These are phyloP conservation scores for Paramormyrops hopkinsi DNA, from an alignment of 2,797 vertebrate genomes.

Conservation along the genomic window DNA sequence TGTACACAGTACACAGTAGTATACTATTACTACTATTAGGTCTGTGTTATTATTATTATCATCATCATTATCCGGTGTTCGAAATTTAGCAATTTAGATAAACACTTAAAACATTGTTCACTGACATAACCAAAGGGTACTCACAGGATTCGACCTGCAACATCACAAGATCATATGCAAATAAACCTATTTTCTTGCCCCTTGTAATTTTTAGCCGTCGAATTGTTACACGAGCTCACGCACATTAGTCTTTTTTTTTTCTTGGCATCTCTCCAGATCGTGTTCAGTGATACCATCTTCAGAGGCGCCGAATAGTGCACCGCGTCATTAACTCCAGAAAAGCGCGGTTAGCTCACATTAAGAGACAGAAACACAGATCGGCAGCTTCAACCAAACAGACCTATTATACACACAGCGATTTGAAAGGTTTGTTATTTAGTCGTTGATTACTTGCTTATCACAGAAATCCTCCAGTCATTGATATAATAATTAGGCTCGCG, in stretches of 20 bases:
- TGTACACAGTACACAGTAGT: background rate
- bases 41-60: background rate
- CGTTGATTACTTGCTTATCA: background rate
- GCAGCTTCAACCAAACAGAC: background rate
- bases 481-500: background rate
- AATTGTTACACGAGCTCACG: background rate
- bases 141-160: background rate
- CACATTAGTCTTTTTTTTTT: background rate
- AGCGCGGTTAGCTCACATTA: constrained; percentile 16
- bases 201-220: background rate
- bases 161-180: background rate
- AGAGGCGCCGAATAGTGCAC: constrained; percentile 24
- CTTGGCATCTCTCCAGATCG: background rate
- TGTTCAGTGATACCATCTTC: constrained; percentile 25
- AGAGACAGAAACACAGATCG: background rate
- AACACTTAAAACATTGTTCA: background rate
- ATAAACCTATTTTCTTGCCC: background rate
- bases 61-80: background rate
- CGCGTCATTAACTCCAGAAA: constrained; percentile 25
- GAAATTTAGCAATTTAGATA: background rate
- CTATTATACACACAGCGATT: background rate
- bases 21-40: background rate
- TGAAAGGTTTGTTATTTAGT: background rate
- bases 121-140: background rate
- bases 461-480: background rate